phyloP scores from a whole-genome alignment of 2,113 vertebrate species.

The Alligator sinensis region DNA sequence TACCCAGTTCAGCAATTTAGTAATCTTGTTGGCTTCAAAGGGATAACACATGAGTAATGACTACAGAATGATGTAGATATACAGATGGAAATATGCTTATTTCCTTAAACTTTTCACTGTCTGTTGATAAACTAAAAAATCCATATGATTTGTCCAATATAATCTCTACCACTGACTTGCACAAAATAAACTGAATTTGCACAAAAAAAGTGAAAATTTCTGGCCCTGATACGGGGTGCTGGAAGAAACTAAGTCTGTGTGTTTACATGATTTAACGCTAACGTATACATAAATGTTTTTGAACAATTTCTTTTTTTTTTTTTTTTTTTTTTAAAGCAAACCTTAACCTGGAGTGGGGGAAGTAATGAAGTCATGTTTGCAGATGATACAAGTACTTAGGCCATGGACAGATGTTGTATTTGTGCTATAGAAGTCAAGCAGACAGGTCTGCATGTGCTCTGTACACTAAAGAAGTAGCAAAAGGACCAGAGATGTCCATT shows the following conservation, averaged over 20 bases:
- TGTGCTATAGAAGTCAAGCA: too few relatives aligned
- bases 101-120: neutral
- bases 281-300: neutral
- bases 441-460: too few relatives aligned
- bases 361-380: neutral
- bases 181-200: neutral
- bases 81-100: neutral
- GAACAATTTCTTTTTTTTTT: neutral
- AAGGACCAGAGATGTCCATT: too few relatives aligned
- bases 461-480: too few relatives aligned
- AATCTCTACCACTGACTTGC: neutral
- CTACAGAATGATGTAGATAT: neutral
- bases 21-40: neutral
- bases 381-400: neutral
- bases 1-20: neutral
- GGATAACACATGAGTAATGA: neutral
- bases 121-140: too few relatives aligned
- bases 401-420: too few relatives aligned
- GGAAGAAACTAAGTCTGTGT: neutral
- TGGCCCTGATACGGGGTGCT: neutral
- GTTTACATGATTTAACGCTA: neutral
- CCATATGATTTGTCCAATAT: neutral
- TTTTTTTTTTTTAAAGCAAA: too few relatives aligned
- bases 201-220: neutral
- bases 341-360: neutral